Conservation (phyloP, 2,888 invertebrate species). For the Gisinianus flammeolus region DNA sequence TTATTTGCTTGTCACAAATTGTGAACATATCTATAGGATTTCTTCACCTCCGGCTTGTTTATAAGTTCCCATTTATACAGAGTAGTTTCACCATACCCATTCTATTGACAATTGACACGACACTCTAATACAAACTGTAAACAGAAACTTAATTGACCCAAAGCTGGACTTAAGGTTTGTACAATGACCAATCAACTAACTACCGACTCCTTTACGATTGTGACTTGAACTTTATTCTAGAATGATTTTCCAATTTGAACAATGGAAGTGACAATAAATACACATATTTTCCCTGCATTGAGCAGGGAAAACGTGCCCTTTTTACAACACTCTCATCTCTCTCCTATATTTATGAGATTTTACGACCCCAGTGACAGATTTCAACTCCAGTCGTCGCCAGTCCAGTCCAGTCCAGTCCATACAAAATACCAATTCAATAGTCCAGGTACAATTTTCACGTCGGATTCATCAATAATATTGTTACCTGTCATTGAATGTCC, state of each 20-base stretch:
- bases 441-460: background rate
- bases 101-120: background rate
- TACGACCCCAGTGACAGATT: constrained; percentile 18
- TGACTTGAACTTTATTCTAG: too few relatives aligned
- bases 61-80: background rate
- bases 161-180: constrained; percentile 10
- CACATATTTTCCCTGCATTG: background rate
- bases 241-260: background rate
- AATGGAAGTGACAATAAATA: background rate
- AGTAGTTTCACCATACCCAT: background rate
- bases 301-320: background rate
- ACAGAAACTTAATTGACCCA: constrained; percentile 12
- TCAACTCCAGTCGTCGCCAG: too few relatives aligned
- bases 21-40: background rate
- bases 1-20: background rate
- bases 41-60: background rate
- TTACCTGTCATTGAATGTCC: too few relatives aligned
- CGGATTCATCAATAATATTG: background rate
- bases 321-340: constrained; percentile 5
- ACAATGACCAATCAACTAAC: constrained; percentile 6
- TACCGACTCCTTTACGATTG: background rate
- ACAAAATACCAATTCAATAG: background rate
- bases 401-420: background rate
- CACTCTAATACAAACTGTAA: constrained; percentile 15
- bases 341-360: background rate